Base-by-base conservation (phyloP, 2,797 vertebrate genomes). In the Adrianichthys oophorus region DNA sequence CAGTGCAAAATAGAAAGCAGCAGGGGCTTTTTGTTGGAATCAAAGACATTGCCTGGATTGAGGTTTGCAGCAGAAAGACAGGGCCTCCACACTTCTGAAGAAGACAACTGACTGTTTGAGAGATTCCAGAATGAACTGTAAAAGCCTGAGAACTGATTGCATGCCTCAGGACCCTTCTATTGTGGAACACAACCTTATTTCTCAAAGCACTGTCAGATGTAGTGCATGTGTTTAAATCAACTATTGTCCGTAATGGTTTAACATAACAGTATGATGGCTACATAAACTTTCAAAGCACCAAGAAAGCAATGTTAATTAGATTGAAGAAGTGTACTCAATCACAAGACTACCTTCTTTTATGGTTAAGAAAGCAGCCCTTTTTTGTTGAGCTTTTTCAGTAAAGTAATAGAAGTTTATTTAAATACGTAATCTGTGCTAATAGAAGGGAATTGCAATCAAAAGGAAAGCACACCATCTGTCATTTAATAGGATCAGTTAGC, bases 1-100 rank as follows among this genome's bases (percentile, higher is more conserved):
- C 53, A 19, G 72, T 15, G 65, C 55, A 58, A 63, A 61, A 70
- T 75, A 48, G 70, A 72, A 83, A 55, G 68, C 64, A 78, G 74
- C 47, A 3, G 66, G 76, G 77, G 77, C 65, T 74, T 82, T 86
- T 70, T 82, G 74, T 59, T 83, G 64, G 65, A 79, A 86, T 89
- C 82, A 90, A 89, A 89, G 78, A 65, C 55, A 1, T n/a, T 1
- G 74, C 69, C 72, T 74, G 82, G 72, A 80, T 80, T 81, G 81
- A 79, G 76, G 74, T 82, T 84, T 74, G 56, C 23, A 45, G 75
- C 66, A 70, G 72, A 72, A 65, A 79, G 68, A 74, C 66, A 43
- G 60, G 60, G 71, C 78, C 68, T 74, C 79, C 76, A 79, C 74
- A 74, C 64, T 82, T 74, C 61, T 46, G 78, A 76, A 50, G 51